A percentile compares a stretch with the other conserved stretches of the same genome.
Evolutionary conservation across 2,888 invertebrate species (phyloP).

Genomic region (Hyposoter dolosus): DNA sequence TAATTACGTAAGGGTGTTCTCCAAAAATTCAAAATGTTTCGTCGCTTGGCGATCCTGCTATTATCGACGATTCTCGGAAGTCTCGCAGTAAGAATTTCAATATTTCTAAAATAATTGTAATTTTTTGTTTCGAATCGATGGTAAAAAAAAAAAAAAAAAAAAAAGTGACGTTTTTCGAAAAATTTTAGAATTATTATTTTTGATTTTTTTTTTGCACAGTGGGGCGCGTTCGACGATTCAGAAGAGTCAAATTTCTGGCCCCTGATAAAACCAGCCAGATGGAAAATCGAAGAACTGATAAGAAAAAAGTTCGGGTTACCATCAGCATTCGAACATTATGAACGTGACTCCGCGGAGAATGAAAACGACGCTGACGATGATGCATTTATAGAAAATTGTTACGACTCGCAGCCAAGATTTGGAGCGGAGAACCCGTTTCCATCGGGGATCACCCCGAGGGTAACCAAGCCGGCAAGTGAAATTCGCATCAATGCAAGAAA

Average conservation of each 20-base stretch:
- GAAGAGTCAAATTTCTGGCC: too few relatives aligned
- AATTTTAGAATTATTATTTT: neutral
- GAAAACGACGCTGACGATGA: neutral
- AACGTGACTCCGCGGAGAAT: too few relatives aligned
- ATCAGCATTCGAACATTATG: too few relatives aligned
- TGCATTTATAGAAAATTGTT: neutral
- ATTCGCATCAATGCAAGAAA: neutral
- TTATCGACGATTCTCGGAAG: constrained; percentile 16
- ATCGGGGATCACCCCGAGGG: neutral
- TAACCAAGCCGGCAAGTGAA: neutral
- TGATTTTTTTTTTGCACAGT: neutral
- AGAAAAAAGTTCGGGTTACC: too few relatives aligned
- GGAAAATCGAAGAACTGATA: too few relatives aligned
- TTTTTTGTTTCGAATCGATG: neutral
- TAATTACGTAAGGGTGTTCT: neutral
- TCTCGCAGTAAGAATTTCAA: constrained; percentile 32
- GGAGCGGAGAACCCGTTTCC: neutral
- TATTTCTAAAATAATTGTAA: neutral
- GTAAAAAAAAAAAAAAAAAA: neutral
- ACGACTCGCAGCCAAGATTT: neutral
- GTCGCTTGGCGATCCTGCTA: constrained; percentile 26
- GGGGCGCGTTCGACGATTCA: too few relatives aligned
- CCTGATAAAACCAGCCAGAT: too few relatives aligned
- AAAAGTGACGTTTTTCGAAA: neutral
- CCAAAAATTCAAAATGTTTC: constrained; percentile 34